These are phyloP conservation scores for Ophion slaviceki DNA, from an alignment of 2,888 invertebrate species.

Conservation along the genomic window DNA sequence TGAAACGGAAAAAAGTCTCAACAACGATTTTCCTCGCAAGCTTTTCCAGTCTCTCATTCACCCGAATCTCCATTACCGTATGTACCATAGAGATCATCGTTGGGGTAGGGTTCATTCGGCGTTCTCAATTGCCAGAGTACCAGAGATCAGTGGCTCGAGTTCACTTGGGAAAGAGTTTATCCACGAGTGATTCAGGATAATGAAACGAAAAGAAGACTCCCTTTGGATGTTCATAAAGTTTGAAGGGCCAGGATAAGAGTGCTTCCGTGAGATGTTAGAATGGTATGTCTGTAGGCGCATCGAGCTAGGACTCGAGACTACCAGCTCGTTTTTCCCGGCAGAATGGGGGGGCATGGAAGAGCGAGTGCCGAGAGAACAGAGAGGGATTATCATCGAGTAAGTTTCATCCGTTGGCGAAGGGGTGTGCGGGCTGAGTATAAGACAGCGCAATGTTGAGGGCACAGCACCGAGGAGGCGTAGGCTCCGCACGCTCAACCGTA, in stretches of 20 bases:
- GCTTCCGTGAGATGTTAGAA: conserved; percentile 52
- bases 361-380: conserved; percentile 32
- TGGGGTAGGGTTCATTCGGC: neutral
- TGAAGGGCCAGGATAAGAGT: conserved; percentile 26
- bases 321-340: conserved; percentile 63
- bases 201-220: conserved; percentile 41
- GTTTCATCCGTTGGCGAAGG: conserved; percentile 65
- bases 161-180: conserved; percentile 14
- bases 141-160: conserved; percentile 18
- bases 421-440: conserved; percentile 14
- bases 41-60: neutral
- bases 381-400: conserved; percentile 41
- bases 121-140: conserved; percentile 15
- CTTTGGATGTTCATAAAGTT: conserved; percentile 56
- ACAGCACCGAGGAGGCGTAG: conserved; percentile 52
- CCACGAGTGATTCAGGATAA: conserved; percentile 20
- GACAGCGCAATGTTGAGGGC: conserved; percentile 10
- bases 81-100: conserved; percentile 4
- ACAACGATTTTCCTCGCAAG: neutral
- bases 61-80: neutral
- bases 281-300: conserved; percentile 27
- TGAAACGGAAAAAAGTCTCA: neutral
- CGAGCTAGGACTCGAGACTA: conserved; percentile 34
- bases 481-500: conserved; percentile 67
- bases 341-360: conserved; percentile 1